Evolutionary conservation across 1,140 invertebrate genomes (phyloP), one percentile per base, ranked within the genome.

Genomic region (Elysia chlorotica): DNA sequence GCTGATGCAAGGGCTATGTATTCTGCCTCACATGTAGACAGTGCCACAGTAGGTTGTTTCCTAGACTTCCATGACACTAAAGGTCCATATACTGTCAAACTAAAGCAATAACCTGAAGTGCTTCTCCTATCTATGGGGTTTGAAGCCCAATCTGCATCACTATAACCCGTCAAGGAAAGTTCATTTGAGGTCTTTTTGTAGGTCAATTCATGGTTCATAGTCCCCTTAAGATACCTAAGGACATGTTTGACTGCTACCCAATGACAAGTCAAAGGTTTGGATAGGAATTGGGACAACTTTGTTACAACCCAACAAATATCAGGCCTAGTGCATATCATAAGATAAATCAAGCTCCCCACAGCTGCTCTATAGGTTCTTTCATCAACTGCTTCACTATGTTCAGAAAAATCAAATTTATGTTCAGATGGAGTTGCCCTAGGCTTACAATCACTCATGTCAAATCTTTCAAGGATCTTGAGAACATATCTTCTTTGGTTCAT

Each of bases 31-130:
- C 87, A 88, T 3, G 83, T 85, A 25, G 85, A 88, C 62, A 88
- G 79, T 31, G 88, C 88, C 33, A 88, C 86, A 4, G 87, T 87
- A 41, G 80, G 84, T 68, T 90, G 90, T 76, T 86, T 89, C 36
- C 65, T 66, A 14, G 5, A 37, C 41, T 88, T 87, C 76, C 88
- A 91, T 19, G 68, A 75, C 21, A 75, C 75, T 2, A 70, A 36
- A 30, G 66, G 19, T 28, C 62, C 37, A 21, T 74, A n/a, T n/a
- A n/a, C 30, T 30, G 71, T 25, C 21, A 41, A 31, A 19, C 74
- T 67, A 57, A 67, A 48, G 10, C 41, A 10, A 48, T 48, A 59
- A 10, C 73, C 73, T 56, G 75, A 65, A 10, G 37, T 48, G 35
- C 72, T 70, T 33, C 37, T 69, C 19, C 41, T 37, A 48, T 77